These are phyloP conservation scores for Muricea muricata DNA, from an alignment of 92 coral and sea anemone species.

Conservation along the genomic window DNA sequence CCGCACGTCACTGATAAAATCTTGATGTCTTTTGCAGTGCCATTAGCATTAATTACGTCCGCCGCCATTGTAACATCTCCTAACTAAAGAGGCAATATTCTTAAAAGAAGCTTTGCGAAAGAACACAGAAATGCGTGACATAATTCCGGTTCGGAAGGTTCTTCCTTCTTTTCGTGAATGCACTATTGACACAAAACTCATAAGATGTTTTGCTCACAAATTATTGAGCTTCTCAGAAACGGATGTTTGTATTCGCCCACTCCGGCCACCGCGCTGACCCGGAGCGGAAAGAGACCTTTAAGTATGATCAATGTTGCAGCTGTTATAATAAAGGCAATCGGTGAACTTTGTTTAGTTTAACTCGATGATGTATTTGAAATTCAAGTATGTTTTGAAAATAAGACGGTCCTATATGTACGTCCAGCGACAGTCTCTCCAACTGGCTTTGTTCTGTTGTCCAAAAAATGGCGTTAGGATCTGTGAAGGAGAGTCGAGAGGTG, in stretches of 20 bases:
- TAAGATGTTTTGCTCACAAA: background rate
- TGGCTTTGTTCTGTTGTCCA: no score
- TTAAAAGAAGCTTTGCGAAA: background rate
- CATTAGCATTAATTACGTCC: background rate
- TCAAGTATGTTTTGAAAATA: no score
- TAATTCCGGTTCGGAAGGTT: no score
- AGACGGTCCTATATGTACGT: no score
- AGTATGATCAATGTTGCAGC: background rate
- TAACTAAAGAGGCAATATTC: background rate
- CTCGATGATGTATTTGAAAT: no score
- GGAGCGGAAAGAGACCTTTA: background rate
- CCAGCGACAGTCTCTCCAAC: no score
- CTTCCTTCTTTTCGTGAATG: background rate
- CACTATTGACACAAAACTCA: background rate
- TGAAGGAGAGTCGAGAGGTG: no score
- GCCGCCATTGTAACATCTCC: background rate
- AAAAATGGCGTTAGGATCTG: no score
- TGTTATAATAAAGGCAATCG: background rate
- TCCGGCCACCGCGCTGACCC: background rate
- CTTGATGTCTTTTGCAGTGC: background rate
- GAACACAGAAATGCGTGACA: background rate
- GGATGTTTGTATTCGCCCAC: constrained; percentile 21
- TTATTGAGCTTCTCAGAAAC: background rate
- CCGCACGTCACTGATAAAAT: background rate
- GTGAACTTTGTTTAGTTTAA: no score